Evolutionary conservation across 1,140 invertebrate species (phyloP).

Genomic region (Lucilia cuprina): DNA sequence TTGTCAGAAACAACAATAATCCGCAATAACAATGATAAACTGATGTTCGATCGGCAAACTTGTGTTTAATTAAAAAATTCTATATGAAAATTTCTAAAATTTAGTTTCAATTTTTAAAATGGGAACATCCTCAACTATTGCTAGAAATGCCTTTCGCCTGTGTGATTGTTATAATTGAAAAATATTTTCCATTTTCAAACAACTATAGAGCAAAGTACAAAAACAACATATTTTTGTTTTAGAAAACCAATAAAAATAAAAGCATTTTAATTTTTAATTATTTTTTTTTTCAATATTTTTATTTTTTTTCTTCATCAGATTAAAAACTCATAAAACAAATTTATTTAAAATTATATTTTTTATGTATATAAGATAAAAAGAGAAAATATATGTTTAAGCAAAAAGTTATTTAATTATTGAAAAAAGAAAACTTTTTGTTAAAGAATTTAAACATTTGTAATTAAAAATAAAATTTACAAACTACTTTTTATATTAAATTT

Average conservation of each 20-base stretch:
- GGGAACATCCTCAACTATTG: background rate
- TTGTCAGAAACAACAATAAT: too few relatives aligned
- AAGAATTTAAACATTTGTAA: background rate
- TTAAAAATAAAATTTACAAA: slow-evolving; percentile 36
- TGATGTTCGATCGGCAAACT: too few relatives aligned
- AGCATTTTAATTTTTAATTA: background rate
- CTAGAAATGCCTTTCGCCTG: slow-evolving; percentile 26
- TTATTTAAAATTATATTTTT: slow-evolving; percentile 38
- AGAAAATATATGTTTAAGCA: background rate
- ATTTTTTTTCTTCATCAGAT: background rate
- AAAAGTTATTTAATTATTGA: too few relatives aligned
- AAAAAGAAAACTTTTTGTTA: background rate
- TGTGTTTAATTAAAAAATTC: too few relatives aligned
- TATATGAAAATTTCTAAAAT: too few relatives aligned
- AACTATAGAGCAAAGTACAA: background rate
- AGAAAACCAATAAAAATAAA: background rate
- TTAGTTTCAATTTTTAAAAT: too few relatives aligned
- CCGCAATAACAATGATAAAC: too few relatives aligned
- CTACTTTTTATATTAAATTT: background rate
- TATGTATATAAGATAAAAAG: background rate
- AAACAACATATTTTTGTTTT: too few relatives aligned
- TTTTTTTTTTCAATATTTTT: background rate
- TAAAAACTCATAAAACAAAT: slow-evolving; percentile 45
- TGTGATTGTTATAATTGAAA: slow-evolving; percentile 36
- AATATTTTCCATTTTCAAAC: background rate